Conservation (phyloP, 2,113 vertebrate species). For the Leuciscus idus region DNA sequence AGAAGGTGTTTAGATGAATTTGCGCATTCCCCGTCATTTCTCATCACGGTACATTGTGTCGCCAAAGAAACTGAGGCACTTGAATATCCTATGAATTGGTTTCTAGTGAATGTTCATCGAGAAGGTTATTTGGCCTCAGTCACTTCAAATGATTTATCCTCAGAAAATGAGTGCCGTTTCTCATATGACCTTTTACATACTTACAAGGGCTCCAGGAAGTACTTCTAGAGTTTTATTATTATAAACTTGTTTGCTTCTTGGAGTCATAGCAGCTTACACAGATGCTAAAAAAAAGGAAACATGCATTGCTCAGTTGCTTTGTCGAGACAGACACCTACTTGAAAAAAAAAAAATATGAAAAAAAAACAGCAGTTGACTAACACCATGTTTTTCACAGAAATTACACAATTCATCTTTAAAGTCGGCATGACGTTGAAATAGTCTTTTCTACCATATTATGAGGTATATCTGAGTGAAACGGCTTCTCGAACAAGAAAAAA, state of each 20-base stretch:
- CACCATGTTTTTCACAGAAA: too few species aligned
- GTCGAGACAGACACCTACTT: too few species aligned
- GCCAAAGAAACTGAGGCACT: conserved; percentile 1
- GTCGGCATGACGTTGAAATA: too few species aligned
- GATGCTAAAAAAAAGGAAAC: not conserved
- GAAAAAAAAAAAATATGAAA: too few species aligned
- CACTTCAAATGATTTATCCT: conserved; percentile 6
- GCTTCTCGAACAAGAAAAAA: too few species aligned
- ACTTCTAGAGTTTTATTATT: not conserved
- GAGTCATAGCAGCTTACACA: not conserved
- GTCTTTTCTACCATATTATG: too few species aligned
- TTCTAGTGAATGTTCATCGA: not conserved
- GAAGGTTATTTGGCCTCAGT: conserved; percentile 27
- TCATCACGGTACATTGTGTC: not conserved
- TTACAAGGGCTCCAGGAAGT: not conserved
- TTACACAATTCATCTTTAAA: too few species aligned
- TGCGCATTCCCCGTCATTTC: not conserved
- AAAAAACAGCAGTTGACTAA: too few species aligned
- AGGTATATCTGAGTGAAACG: too few species aligned
- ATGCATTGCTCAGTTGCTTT: too few species aligned
- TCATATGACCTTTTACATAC: conserved; percentile 18
- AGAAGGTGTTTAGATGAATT: conserved; percentile 11
- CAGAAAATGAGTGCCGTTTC: not conserved
- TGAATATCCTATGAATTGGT: conserved; percentile 19
- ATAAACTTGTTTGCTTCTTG: not conserved